phyloP scores from a whole-genome alignment of 2,888 invertebrate genomes.

The Chorisops tibialis region DNA sequence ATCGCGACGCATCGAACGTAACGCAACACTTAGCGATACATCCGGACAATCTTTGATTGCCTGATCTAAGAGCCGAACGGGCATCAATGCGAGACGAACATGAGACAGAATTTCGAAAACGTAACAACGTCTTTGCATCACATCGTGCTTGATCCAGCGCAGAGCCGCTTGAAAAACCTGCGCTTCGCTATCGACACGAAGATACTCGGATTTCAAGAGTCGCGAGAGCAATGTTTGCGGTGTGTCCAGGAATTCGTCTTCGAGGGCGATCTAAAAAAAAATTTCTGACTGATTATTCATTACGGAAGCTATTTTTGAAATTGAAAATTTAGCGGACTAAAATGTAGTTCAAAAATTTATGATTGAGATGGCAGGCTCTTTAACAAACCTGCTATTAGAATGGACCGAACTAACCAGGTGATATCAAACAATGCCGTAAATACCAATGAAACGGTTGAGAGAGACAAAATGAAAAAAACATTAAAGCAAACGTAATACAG shows the following conservation, averaged over 20 bases:
- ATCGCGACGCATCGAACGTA: conserved; percentile 76
- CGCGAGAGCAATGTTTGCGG: conserved; percentile 73
- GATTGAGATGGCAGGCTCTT: too few relatives aligned
- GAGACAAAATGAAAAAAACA: too few relatives aligned
- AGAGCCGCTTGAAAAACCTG: conserved; percentile 86
- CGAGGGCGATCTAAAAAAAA: conserved; percentile 45
- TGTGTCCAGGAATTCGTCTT: conserved; percentile 82
- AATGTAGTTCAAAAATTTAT: too few relatives aligned
- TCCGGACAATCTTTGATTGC: conserved; percentile 75
- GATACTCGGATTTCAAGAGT: conserved; percentile 78
- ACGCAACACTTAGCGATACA: conserved; percentile 74
- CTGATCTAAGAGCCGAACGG: conserved; percentile 73
- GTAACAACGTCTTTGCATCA: conserved; percentile 70
- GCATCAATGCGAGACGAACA: conserved; percentile 79
- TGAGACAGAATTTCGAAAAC: conserved; percentile 82
- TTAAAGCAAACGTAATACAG: too few relatives aligned
- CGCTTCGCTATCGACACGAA: conserved; percentile 83
- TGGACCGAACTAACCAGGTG: too few relatives aligned
- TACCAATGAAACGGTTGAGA: too few relatives aligned
- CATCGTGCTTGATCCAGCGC: conserved; percentile 82
- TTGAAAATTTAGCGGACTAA: too few relatives aligned
- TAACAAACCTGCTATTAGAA: too few relatives aligned
- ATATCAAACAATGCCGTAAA: too few relatives aligned
- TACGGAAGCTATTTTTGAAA: too few relatives aligned
- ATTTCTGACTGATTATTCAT: not conserved